Percentiles rank a stretch among this genome's conserved stretches.
Evolutionary conservation across 2,797 vertebrate genomes (phyloP).

Genomic region (Sus cebifrons): DNA sequence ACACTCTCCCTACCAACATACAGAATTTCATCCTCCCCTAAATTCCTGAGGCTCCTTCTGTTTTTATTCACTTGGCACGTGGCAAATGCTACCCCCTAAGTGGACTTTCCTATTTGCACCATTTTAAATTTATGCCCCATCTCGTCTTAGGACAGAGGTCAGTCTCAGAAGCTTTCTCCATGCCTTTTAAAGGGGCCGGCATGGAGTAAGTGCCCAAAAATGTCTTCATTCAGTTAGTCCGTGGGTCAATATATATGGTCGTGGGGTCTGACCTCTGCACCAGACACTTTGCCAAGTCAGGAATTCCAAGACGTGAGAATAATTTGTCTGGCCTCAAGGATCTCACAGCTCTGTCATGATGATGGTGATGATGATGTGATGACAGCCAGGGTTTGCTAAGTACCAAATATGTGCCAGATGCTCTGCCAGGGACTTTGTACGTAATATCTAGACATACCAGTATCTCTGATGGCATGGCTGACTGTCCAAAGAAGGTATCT

Average conservation of each 20-base stretch:
- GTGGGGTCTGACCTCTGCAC: neutral
- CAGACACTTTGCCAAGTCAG: neutral
- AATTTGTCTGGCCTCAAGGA: neutral
- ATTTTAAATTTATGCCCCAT: constrained; percentile 7
- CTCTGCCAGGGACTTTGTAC: neutral
- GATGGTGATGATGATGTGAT: neutral
- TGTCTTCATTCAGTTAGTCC: neutral
- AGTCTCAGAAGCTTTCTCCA: neutral
- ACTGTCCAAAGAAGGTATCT: neutral
- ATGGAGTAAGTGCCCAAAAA: neutral
- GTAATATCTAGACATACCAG: neutral
- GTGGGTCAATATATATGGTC: neutral
- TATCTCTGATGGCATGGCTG: neutral
- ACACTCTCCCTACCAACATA: neutral
- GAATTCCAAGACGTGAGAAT: neutral
- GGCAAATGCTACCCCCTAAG: neutral
- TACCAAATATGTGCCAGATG: neutral
- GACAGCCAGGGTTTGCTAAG: neutral
- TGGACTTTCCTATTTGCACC: neutral
- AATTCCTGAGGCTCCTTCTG: constrained; percentile 3
- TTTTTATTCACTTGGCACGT: constrained; percentile 44
- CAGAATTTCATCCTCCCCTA: neutral
- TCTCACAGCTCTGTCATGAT: neutral
- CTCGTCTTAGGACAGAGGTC: constrained; percentile 6
- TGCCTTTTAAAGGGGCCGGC: neutral